These are phyloP conservation scores for Pelodiscus sinensis DNA, from an alignment of 2,113 vertebrate genomes.

Conservation along the genomic window DNA sequence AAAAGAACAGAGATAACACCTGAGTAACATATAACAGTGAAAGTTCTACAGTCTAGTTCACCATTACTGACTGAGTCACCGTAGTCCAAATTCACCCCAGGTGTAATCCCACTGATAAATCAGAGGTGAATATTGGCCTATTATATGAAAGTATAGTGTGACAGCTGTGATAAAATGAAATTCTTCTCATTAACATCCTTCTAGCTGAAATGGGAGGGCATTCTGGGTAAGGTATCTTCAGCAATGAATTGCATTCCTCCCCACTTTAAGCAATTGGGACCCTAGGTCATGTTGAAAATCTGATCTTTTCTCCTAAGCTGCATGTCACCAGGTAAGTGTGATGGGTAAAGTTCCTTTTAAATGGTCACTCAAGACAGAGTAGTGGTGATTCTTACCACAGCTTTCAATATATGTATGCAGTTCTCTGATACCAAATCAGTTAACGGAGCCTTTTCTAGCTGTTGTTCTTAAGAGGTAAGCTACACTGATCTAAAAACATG, in stretches of 20 bases:
- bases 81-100: constrained; percentile 46
- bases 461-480: neutral
- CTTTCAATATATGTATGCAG: neutral
- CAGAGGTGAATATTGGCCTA: neutral
- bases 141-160: neutral
- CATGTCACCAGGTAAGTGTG: neutral
- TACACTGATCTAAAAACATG: neutral
- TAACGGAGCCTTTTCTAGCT: neutral
- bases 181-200: neutral
- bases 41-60: constrained; percentile 48
- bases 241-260: neutral
- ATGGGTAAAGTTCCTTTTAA: neutral
- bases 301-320: neutral
- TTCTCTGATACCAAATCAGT: neutral
- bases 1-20: constrained; percentile 50
- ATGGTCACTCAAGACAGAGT: neutral
- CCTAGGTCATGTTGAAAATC: neutral
- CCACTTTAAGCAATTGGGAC: neutral
- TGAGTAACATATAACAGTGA: constrained; percentile 31
- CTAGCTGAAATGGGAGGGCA: neutral
- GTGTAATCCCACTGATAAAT: constrained; percentile 29
- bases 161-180: neutral
- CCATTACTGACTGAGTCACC: constrained; percentile 58
- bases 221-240: neutral
- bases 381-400: neutral